These are phyloP conservation scores for Aldabrachelys gigantea DNA, from an alignment of 2,113 vertebrate genomes.

Conservation along the genomic window DNA sequence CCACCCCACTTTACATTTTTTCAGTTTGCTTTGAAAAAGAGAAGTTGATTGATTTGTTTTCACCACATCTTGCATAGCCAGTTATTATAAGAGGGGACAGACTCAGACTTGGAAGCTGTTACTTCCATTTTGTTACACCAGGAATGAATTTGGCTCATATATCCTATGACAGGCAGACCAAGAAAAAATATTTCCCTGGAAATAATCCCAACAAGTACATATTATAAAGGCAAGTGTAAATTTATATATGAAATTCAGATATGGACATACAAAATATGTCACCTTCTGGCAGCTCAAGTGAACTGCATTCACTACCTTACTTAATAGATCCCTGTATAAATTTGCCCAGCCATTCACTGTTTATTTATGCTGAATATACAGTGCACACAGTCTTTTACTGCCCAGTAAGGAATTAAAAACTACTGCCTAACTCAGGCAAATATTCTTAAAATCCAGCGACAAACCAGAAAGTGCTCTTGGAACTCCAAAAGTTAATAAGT, in stretches of 20 bases:
- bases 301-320: not conserved
- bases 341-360: conserved; percentile 33
- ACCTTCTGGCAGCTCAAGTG: not conserved
- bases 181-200: not conserved
- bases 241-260: not conserved
- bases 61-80: fast-evolving
- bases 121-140: not conserved
- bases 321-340: not conserved
- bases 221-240: not conserved
- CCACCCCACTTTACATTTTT: not conserved
- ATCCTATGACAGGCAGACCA: not conserved
- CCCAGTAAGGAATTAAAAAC: conserved; percentile 60
- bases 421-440: conserved; percentile 50
- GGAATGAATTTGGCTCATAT: not conserved
- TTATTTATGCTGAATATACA: conserved; percentile 49
- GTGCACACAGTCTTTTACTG: conserved; percentile 45
- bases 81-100: not conserved
- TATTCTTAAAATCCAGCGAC: conserved; percentile 14
- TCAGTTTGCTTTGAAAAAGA: not conserved
- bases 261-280: not conserved
- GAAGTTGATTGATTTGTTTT: not conserved
- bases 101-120: not conserved
- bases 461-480: conserved; percentile 39
- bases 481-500: not conserved
- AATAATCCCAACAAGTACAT: not conserved